Base-by-base conservation (phyloP, 1,140 invertebrate species). In the Drosophila repleta region DNA sequence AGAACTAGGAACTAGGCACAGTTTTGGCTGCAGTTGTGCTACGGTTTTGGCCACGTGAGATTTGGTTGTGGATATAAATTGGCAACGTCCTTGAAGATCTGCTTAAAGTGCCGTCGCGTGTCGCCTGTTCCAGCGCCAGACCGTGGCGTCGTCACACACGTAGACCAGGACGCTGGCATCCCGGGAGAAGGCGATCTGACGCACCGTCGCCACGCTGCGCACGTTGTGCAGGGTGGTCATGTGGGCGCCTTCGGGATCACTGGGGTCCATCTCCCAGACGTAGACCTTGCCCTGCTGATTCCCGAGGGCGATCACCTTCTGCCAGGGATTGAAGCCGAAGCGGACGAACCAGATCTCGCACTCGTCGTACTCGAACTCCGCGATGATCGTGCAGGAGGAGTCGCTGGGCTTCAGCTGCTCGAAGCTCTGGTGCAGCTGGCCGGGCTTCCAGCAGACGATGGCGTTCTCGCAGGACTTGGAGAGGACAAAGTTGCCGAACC, bases 261-360 rank as follows among this genome's bases (percentile, higher is more conserved):
- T 94, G 1, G 95, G 95, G 90, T 97, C 97, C 66, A 99, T 93
- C 92, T 99, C 97, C 97, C 97, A 99, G 0, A 99, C 96, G 92
- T 97, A 98, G 0, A 96, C 96, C 80, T 96, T 96, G 5, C 98
- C 98, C 52, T 95, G 95, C 92, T 98, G 97, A 92, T 99, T 99
- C 6, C 98, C 98, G 6, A 99, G 90, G 0, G 97, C 98, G 85
- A 99, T 94, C 20, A 94, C 92, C 82, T 93, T 96, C 89, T 98
- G 97, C 93, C 95, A 96, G 76, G 96, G 97, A 93, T 99, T 98
- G 91, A 99, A 95, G 0, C 96, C 97, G 91, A 99, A 99, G 55
- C 98, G 93, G 79, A 99, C 97, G 92, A 99, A 99, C 98, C 98
- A 99, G 79, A 99, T 99, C 88, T 99, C 98, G 92, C 97, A 99